Conservation (phyloP, 1,140 invertebrate species). For the Drosophila nigrodunni region DNA sequence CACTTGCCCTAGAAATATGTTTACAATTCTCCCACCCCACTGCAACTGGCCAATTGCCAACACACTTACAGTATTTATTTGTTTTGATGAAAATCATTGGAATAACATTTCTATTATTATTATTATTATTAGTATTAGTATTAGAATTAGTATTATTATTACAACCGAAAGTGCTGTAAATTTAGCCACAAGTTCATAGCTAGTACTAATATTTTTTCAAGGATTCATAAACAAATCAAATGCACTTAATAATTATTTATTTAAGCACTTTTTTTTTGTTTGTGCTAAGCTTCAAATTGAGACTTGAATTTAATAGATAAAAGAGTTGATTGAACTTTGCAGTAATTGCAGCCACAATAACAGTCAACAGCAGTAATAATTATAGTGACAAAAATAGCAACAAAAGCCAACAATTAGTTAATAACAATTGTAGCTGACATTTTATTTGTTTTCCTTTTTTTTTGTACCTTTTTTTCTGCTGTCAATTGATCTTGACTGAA, state of each 20-base stretch:
- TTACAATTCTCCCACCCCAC: constrained; percentile 11
- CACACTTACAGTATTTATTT: constrained; percentile 19
- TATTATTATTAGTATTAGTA: background rate
- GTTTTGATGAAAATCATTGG: constrained; percentile 45
- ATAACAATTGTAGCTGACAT: constrained; percentile 18
- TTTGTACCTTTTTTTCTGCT: background rate
- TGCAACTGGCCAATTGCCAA: constrained; percentile 23
- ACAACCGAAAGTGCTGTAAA: constrained; percentile 26
- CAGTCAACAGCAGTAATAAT: background rate
- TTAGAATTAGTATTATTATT: no score
- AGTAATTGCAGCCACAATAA: background rate
- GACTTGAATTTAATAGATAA: background rate
- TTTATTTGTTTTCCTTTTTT: background rate
- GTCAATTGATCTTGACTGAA: constrained; percentile 3
- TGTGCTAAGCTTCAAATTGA: background rate
- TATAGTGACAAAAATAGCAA: background rate
- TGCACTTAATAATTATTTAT: background rate
- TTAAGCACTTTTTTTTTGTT: no score
- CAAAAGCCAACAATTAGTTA: constrained; percentile 15
- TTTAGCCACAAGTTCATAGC: background rate
- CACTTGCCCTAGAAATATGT: constrained; percentile 39
- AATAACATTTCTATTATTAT: background rate
- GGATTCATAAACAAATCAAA: constrained; percentile 12
- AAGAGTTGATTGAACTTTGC: constrained; percentile 26
- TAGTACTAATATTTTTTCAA: constrained; percentile 6